Base-by-base conservation (phyloP, 2,888 invertebrate species). In the Drosophila picticornis region DNA sequence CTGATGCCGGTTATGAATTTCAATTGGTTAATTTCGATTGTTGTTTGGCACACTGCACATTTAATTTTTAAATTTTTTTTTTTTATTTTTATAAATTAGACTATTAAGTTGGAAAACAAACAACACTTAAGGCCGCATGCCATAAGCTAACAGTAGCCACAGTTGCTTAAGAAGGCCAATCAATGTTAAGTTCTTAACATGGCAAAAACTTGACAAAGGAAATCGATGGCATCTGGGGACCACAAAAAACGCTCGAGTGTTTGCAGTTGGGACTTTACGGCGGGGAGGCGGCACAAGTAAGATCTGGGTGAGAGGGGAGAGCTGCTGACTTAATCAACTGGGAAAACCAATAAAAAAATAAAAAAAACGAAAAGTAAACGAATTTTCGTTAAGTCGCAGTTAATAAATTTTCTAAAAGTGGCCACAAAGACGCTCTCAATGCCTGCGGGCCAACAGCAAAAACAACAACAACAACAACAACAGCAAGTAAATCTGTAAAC, bases 341-440 rank as follows among this genome's bases (percentile, higher is more conserved):
- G 57, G 57, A 40, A 29, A 46, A 22, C 25, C 46, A 1, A 43
- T 25, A 46, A 46, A 13, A 25, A 46, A 46, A 9, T 13, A 53
- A 27, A 63, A 67, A 65, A 65, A 60, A 66, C 13, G 73, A 62
- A 48, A 77, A 71, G 77, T 67, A 80, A 77, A 72, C 67, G 61
- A 69, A 80, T 77, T 81, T 75, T 69, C 68, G 70, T 72, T 60
- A 83, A 85, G 75, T 77, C 84, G 61, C 68, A 79, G 74, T 84
- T 83, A 69, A 78, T 76, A 72, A 81, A 75, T 83, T 81, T 83
- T 71, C 77, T 64, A 75, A 85, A 77, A 75, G 73, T 77, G 73
- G 81, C 77, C 77, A 80, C 79, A 80, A 70, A 80, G 53, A 80
- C 53, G 62, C 70, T 5, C 31, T 11, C 57, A 25, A 67, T 55